These are phyloP conservation scores for Diuraphis noxia DNA, from an alignment of 1,140 invertebrate genomes.

Conservation along the genomic window DNA sequence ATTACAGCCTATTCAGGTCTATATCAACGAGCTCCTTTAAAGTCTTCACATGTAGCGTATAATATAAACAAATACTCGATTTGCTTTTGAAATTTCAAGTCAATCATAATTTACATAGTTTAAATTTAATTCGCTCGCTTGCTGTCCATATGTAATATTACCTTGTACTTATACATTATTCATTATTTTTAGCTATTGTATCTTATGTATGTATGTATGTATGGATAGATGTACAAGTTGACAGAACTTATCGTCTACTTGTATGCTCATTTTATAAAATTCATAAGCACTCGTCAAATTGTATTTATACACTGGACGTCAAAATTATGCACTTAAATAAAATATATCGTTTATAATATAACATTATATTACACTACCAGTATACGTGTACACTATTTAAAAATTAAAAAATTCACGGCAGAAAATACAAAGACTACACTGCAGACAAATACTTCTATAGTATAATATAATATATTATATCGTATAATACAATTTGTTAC, in stretches of 20 bases:
- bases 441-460: neutral
- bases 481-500: slow-evolving; percentile 2
- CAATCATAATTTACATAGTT: neutral
- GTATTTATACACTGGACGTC: neutral
- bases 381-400: neutral
- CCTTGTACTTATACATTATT: neutral
- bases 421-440: neutral
- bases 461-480: neutral
- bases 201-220: too few relatives aligned
- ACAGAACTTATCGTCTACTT: neutral
- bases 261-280: neutral
- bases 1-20: neutral
- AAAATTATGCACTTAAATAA: neutral
- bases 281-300: neutral
- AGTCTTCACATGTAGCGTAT: neutral
- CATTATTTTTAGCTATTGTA: neutral
- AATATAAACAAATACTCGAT: neutral
- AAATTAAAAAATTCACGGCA: neutral
- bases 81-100: neutral
- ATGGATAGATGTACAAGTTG: neutral
- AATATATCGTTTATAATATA: neutral
- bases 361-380: neutral
- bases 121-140: neutral
- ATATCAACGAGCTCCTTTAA: neutral
- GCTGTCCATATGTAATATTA: neutral